Evolutionary conservation across 2,888 invertebrate genomes (phyloP).

Genomic region (Acanthosepion pharaonis): DNA sequence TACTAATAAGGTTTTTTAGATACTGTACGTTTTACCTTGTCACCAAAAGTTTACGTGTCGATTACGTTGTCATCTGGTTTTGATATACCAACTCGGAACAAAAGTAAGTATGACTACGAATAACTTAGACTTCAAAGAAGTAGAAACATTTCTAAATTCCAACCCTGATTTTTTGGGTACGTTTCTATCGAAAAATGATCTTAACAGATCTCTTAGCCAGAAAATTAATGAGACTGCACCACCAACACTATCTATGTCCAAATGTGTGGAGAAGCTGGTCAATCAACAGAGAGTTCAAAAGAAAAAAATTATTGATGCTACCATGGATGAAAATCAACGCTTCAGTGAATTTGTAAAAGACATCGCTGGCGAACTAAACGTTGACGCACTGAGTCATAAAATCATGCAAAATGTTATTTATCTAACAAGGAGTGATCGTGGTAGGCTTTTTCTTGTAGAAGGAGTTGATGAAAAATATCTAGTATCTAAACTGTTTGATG

Average conservation of each 20-base stretch:
- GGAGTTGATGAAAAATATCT: constrained; percentile 85
- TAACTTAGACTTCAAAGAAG: too few species aligned
- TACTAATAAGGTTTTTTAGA: too few species aligned
- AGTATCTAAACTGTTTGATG: constrained; percentile 93
- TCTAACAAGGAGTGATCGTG: constrained; percentile 89
- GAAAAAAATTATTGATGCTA: constrained; percentile 54
- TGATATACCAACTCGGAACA: too few species aligned
- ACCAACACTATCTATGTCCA: not conserved
- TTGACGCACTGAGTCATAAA: constrained; percentile 95
- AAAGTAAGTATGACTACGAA: not conserved
- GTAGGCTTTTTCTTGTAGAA: constrained; percentile 90
- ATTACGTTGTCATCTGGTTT: not conserved
- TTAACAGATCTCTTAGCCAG: not conserved
- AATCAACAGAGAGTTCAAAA: constrained; percentile 55
- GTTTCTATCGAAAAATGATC: not conserved
- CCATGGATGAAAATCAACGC: constrained; percentile 33
- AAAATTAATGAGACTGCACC: not conserved
- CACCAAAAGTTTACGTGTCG: not conserved
- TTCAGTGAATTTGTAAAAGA: constrained; percentile 93
- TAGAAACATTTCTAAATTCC: not conserved
- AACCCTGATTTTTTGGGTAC: constrained; percentile 6
- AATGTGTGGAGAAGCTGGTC: not conserved
- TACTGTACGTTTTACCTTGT: too few species aligned
- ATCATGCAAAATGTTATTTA: constrained; percentile 93
- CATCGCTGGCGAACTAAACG: constrained; percentile 93